phyloP scores from a whole-genome alignment of 2,888 invertebrate species.

The Nesidiocoris tenuis region DNA sequence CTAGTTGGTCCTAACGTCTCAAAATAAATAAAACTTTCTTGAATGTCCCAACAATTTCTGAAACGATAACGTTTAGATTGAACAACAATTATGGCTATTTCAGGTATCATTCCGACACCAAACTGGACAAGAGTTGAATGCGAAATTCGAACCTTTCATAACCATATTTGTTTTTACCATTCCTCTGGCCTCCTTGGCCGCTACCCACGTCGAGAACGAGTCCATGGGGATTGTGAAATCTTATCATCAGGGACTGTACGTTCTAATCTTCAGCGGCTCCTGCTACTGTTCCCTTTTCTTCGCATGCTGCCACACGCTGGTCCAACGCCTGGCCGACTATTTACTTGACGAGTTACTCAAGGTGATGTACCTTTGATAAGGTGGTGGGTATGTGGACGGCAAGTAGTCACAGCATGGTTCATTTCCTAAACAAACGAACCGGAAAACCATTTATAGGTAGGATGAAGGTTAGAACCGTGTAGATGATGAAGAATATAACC shows the following conservation, averaged over 20 bases:
- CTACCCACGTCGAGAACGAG: neutral
- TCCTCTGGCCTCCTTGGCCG: neutral
- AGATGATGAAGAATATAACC: too few species aligned
- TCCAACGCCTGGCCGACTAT: slow-evolving; percentile 7
- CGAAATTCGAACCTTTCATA: neutral
- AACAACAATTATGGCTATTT: too few species aligned
- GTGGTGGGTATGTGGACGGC: too few species aligned
- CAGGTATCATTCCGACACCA: neutral
- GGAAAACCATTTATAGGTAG: too few species aligned
- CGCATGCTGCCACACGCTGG: neutral
- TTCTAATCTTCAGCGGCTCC: slow-evolving; percentile 3
- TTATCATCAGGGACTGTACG: neutral
- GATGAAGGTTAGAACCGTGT: too few species aligned
- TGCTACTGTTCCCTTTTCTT: neutral
- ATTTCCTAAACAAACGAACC: too few species aligned
- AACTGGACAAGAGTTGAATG: neutral
- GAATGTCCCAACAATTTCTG: too few species aligned
- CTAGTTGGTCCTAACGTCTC: too few species aligned
- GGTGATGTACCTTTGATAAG: too few species aligned
- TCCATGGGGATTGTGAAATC: neutral
- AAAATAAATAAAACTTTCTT: too few species aligned
- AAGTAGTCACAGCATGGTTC: too few species aligned
- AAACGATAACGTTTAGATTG: too few species aligned
- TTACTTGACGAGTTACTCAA: neutral
- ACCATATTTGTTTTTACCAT: neutral